A percentile compares a stretch with the other conserved stretches of the same genome.
Conservation (phyloP, 2,113 vertebrate genomes). For the Planiliza haematocheilus region DNA sequence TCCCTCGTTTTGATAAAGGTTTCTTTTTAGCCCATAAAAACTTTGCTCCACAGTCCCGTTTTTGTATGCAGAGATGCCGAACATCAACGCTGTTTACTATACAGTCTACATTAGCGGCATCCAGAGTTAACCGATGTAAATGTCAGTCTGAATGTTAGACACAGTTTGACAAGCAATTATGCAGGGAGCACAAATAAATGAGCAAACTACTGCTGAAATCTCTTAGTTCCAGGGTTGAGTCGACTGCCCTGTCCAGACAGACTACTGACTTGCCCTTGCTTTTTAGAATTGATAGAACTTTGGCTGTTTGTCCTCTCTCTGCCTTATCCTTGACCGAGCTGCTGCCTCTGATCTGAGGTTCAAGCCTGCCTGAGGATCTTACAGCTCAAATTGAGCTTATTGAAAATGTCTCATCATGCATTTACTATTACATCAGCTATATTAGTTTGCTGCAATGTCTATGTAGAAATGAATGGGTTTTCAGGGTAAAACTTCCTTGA, state of each 20-base stretch:
- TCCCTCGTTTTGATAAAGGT: no score
- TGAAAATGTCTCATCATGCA: not conserved
- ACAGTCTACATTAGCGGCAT: no score
- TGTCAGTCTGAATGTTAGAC: no score
- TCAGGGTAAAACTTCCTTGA: slow-evolving; percentile 10
- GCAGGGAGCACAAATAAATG: no score
- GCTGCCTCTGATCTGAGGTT: slow-evolving; percentile 14
- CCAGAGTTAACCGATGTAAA: no score
- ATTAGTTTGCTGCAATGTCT: not conserved
- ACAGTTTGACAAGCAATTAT: no score
- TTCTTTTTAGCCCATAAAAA: no score
- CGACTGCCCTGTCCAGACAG: not conserved
- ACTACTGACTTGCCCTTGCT: slow-evolving; percentile 4
- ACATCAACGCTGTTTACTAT: no score
- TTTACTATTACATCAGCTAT: not conserved
- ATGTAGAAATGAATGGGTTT: slow-evolving; percentile 33
- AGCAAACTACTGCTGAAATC: no score
- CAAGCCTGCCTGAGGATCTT: slow-evolving; percentile 2
- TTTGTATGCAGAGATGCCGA: no score
- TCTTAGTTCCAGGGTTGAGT: not conserved
- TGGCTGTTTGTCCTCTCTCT: not conserved
- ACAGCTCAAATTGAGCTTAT: not conserved
- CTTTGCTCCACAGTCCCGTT: no score
- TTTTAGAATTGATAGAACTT: slow-evolving; percentile 2
- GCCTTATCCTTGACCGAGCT: not conserved